Base-by-base conservation (phyloP, 2,888 invertebrate genomes). In the Dasysyrphus albostriatus region DNA sequence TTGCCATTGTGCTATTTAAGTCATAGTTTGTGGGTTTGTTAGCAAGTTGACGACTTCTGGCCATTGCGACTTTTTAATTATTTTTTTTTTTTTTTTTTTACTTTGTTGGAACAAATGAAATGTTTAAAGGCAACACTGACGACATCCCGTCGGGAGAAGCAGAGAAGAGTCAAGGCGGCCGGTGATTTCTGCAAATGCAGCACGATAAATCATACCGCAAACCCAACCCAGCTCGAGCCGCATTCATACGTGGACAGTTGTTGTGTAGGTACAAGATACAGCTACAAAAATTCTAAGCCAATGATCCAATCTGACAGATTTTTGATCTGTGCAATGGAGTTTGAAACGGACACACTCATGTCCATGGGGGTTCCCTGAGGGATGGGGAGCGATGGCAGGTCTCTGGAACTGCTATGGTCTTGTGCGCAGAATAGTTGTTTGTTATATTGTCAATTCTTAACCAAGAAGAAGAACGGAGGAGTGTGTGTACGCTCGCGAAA, bases 261-360 rank as follows among this genome's bases (percentile, higher is more conserved):
- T 83, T 75, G 87, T 87, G 87, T 87, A 82, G 85, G 85, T 70
- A 87, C 75, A 58, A 74, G 77, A 78, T 78, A 75, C 65, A 83
- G 77, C 74, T 82, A 75, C 65, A 83, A 58, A 83, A 75, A 83
- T 87, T 83, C 87, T 87, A 83, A 83, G 87, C 72, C 87, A 87
- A 58, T 79, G 87, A 87, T 87, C 87, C 78, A 70, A 87, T 87
- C 83, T 87, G 87, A 87, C 87, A 83, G 83, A 87, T 87, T 87
- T 83, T 87, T 87, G 87, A 87, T 87, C 87, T 87, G 82, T 72
- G 82, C 82, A 70, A 70, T 82, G 85, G 85, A 78, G 82, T 58
- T 24, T 78, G 65, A 70, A 79, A 51, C 67, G 75, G 87, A 78
- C 83, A 79, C 75, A 83, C 79, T n/a, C n/a, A 83, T 79, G 87